A percentile compares a stretch with the other conserved stretches of the same genome.
Conservation (phyloP, 30 jellyfish, hydroid and myxozoan genomes). For the Hydractinia echinata region DNA sequence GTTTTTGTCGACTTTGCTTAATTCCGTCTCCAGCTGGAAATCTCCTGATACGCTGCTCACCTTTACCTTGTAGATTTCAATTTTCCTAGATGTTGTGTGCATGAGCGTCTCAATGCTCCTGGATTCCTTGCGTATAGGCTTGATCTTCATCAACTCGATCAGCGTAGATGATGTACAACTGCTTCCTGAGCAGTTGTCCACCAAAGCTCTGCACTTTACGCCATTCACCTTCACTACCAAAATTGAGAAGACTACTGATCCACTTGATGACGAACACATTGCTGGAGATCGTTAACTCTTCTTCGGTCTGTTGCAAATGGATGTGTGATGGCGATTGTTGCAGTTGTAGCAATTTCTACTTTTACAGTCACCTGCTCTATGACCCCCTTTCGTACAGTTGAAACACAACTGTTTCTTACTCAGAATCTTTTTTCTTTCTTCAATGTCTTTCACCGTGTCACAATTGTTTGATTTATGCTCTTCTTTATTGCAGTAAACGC, state of each 20-base stretch:
- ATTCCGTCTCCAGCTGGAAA: not conserved
- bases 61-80: no score
- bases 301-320: constrained; percentile 42
- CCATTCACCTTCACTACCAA: constrained; percentile 47
- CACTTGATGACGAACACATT: constrained; percentile 39
- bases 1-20: no score
- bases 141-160: constrained; percentile 19
- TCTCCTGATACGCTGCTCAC: no score
- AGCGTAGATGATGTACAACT: constrained; percentile 49
- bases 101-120: constrained; percentile 40
- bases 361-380: no score
- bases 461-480: no score
- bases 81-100: not conserved
- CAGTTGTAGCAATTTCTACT: no score
- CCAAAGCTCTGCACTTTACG: constrained; percentile 50
- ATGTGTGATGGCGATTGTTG: constrained; percentile 36
- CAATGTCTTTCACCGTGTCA: no score
- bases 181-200: constrained; percentile 68
- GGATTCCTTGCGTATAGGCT: constrained; percentile 43
- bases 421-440: no score
- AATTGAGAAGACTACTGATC: constrained; percentile 33
- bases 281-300: constrained; percentile 15
- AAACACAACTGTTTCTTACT: no score
- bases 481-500: no score
- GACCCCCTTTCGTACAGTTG: no score